Evolutionary conservation across 2,797 vertebrate species (phyloP).

Genomic region (Crypturellus tataupa): DNA sequence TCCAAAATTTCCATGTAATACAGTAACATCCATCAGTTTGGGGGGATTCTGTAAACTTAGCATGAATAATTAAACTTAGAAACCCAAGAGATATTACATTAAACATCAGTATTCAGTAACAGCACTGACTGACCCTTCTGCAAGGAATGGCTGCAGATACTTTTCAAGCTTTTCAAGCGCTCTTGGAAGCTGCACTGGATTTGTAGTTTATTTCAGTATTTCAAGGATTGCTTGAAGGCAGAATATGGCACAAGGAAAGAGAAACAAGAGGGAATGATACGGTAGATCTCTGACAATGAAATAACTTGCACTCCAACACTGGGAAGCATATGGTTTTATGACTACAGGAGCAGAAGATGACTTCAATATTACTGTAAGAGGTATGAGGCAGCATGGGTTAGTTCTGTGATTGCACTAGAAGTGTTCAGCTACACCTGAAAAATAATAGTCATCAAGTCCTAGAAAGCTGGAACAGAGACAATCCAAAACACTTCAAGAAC

Average conservation of each 20-base stretch:
- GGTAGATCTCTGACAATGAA: not conserved
- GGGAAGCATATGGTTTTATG: not conserved
- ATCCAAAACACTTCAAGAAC: not conserved
- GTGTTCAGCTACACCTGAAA: not conserved
- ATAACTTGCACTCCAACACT: not conserved
- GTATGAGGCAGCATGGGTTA: not conserved
- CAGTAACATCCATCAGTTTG: fast-evolving
- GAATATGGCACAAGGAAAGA: not conserved
- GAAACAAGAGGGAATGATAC: not conserved
- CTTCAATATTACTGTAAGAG: not conserved
- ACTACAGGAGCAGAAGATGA: not conserved
- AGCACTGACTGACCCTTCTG: not conserved
- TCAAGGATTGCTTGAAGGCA: not conserved
- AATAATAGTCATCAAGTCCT: not conserved
- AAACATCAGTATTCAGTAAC: fast-evolving
- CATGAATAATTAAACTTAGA: no score
- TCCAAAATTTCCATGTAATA: not conserved
- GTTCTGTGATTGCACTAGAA: not conserved
- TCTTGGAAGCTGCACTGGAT: not conserved
- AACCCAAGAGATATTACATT: not conserved
- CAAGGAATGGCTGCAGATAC: not conserved
- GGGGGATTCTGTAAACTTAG: not conserved
- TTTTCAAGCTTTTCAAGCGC: not conserved
- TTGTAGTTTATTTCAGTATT: not conserved
- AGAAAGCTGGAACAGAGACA: not conserved